A percentile compares a stretch with the other conserved stretches of the same genome.
phyloP scores from a whole-genome alignment of 2,888 invertebrate species.

The Meta bourneti region DNA sequence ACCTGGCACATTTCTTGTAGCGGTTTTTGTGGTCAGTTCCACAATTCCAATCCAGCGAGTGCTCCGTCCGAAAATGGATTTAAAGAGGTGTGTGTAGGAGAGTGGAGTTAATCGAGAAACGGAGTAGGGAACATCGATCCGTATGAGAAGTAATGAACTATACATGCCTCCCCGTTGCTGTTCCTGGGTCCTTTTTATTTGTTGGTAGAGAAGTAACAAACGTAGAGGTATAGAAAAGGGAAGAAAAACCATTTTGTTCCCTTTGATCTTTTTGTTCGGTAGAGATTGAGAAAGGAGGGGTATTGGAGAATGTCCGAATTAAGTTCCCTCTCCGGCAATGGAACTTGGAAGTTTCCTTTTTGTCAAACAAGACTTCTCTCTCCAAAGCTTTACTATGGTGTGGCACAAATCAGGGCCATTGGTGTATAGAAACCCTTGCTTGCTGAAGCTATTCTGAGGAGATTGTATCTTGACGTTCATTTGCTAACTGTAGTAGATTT shows the following conservation, averaged over 20 bases:
- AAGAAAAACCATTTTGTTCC: constrained; percentile 55
- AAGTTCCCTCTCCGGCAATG: constrained; percentile 40
- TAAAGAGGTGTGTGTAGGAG: constrained; percentile 42
- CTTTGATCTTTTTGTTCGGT: constrained; percentile 53
- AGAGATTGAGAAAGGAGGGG: constrained; percentile 48
- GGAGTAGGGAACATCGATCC: constrained; percentile 68
- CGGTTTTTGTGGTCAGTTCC: constrained; percentile 23
- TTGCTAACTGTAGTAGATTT: too few relatives aligned
- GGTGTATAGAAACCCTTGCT: neutral
- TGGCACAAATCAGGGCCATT: neutral
- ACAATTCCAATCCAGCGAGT: neutral
- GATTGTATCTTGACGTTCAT: too few relatives aligned
- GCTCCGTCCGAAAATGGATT: constrained; percentile 36
- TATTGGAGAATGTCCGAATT: constrained; percentile 61
- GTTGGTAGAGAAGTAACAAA: constrained; percentile 62
- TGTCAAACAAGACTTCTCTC: constrained; percentile 19
- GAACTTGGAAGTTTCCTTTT: constrained; percentile 12
- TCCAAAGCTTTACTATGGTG: neutral
- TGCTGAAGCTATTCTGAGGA: too few relatives aligned
- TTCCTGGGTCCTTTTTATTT: constrained; percentile 56
- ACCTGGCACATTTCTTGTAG: too few relatives aligned
- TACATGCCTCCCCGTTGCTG: constrained; percentile 73
- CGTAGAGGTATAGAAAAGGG: constrained; percentile 54
- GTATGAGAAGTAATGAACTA: constrained; percentile 68
- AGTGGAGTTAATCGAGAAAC: constrained; percentile 50